phyloP scores from a whole-genome alignment of 1,140 invertebrate genomes.

The Hirudo medicinalis region DNA sequence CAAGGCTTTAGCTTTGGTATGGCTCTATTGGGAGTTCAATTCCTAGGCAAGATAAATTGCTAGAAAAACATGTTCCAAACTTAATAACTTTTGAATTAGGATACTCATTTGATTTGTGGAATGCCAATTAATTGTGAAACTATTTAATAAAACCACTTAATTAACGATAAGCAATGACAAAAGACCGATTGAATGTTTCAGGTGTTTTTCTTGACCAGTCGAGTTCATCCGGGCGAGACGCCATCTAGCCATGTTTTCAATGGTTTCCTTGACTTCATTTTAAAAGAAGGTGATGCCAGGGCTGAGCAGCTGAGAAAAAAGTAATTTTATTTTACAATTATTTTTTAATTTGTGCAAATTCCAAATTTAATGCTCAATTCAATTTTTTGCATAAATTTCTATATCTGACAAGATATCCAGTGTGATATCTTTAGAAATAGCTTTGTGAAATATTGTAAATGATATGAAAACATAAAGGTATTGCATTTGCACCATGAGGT shows the following conservation, averaged over 20 bases:
- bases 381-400: too few relatives aligned
- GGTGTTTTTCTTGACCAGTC: conserved; percentile 39
- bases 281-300: conserved; percentile 37
- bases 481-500: too few relatives aligned
- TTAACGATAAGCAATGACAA: not conserved
- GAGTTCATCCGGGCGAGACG: conserved; percentile 43
- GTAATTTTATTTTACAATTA: conserved; percentile 13
- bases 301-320: conserved; percentile 43
- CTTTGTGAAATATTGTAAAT: too few relatives aligned
- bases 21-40: not conserved
- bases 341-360: too few relatives aligned
- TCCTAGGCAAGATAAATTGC: not conserved
- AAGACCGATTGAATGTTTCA: conserved; percentile 25
- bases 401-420: too few relatives aligned
- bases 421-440: too few relatives aligned
- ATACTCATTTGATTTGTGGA: not conserved
- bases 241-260: conserved; percentile 42
- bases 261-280: conserved; percentile 41
- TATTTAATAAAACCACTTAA: conserved; percentile 2
- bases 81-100: not conserved
- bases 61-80: not conserved
- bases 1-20: too few relatives aligned
- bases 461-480: too few relatives aligned
- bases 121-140: not conserved
- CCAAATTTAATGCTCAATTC: too few relatives aligned